Evolutionary conservation across 53 echinoderm and acorn worm species (phyloP).

Genomic region (Stichopus horrens): DNA sequence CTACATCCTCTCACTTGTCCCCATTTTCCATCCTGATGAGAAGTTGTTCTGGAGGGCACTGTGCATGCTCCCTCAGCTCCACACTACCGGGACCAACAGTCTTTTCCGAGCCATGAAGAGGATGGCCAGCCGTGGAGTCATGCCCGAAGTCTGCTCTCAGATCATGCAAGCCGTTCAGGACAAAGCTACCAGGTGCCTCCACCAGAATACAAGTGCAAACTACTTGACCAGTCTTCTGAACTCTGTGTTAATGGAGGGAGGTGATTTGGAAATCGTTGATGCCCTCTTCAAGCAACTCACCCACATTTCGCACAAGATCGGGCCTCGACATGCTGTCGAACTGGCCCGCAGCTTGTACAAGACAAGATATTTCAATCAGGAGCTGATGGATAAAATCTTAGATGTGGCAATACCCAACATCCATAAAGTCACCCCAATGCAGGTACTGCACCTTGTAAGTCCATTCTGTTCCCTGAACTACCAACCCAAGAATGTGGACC

Average conservation of each 20-base stretch:
- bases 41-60: conserved; percentile 50
- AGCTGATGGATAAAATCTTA: conserved; percentile 77
- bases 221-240: conserved; percentile 74
- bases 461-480: conserved; percentile 83
- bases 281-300: conserved; percentile 68
- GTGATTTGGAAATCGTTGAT: conserved; percentile 67
- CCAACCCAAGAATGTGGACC: conserved; percentile 61
- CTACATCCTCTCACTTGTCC: conserved; percentile 67
- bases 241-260: conserved; percentile 63
- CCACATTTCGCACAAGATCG: conserved; percentile 60
- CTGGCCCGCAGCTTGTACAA: conserved; percentile 66
- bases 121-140: conserved; percentile 31
- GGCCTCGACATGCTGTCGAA: conserved; percentile 76
- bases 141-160: conserved; percentile 22
- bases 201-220: conserved; percentile 69
- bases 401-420: conserved; percentile 59
- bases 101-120: conserved; percentile 61
- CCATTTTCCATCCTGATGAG: conserved; percentile 41
- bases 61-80: conserved; percentile 64
- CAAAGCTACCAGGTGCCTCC: conserved; percentile 59
- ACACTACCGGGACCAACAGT: conserved; percentile 74
- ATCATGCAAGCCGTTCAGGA: conserved; percentile 58
- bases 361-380: conserved; percentile 70
- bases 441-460: conserved; percentile 66
- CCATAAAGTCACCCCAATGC: conserved; percentile 72